Percentiles rank a stretch among this genome's conserved stretches.
phyloP scores from a whole-genome alignment of 1,140 invertebrate species.

The Dysdera silvatica region DNA sequence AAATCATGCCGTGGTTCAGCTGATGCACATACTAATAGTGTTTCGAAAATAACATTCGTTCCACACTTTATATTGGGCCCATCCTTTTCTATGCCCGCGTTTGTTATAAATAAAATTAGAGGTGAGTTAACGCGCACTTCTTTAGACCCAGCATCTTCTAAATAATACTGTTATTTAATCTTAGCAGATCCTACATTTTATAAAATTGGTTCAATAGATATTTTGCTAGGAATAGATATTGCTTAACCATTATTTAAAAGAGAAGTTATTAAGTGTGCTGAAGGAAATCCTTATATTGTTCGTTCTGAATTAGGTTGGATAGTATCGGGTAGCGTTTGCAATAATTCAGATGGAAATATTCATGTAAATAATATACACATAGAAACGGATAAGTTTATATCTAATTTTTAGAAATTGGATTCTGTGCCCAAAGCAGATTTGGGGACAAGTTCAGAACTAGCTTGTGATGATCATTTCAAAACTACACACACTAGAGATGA shows the following conservation, averaged over 20 bases:
- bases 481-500: slow-evolving; percentile 1
- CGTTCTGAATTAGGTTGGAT: not conserved
- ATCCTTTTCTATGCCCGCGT: not conserved
- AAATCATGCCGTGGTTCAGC: not conserved
- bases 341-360: not conserved
- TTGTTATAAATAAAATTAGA: slow-evolving; percentile 1
- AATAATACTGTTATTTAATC: not conserved
- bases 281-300: not conserved
- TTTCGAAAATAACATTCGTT: not conserved
- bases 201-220: not conserved
- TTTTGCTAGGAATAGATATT: not conserved
- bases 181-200: slow-evolving; percentile 6
- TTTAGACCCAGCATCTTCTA: not conserved
- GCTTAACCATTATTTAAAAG: not conserved
- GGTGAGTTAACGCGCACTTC: not conserved
- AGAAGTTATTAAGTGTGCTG: not conserved
- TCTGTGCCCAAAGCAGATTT: not conserved
- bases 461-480: slow-evolving; percentile 2
- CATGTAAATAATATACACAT: not conserved
- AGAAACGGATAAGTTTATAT: not conserved
- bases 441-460: not conserved
- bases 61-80: not conserved
- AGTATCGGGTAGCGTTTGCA: not conserved
- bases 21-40: not conserved
- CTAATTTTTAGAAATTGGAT: not conserved